Conservation (phyloP, 2,113 vertebrate genomes). For the Gambusia affinis region DNA sequence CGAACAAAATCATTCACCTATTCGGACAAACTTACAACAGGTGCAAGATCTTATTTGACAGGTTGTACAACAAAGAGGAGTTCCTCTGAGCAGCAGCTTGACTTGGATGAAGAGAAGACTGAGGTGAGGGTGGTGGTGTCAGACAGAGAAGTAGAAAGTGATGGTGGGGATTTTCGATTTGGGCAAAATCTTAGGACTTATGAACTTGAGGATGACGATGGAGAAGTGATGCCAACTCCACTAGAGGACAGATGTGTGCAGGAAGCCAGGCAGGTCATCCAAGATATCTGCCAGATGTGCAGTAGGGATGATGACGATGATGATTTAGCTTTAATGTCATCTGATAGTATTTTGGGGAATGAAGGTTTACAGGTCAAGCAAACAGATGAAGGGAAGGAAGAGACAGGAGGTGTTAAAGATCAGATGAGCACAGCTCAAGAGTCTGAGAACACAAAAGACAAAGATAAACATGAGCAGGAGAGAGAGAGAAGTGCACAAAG, state of each 20-base stretch:
- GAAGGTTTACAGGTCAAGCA: conserved; percentile 41
- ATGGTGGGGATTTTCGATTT: conserved; percentile 68
- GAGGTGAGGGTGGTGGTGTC: conserved; percentile 61
- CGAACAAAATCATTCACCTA: conserved; percentile 95
- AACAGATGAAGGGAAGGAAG: conserved; percentile 31
- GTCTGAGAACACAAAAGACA: conserved; percentile 50
- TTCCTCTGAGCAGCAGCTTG: conserved; percentile 89
- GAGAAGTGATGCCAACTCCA: conserved; percentile 81
- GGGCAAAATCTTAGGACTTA: conserved; percentile 57
- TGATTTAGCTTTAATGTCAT: conserved; percentile 30
- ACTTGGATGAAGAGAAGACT: conserved; percentile 68
- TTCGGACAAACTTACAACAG: conserved; percentile 83
- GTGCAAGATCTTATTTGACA: conserved; percentile 62
- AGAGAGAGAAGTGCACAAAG: conserved; percentile 62
- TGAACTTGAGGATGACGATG: conserved; percentile 52
- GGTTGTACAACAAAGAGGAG: conserved; percentile 84
- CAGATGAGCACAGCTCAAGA: conserved; percentile 38
- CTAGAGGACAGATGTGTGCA: conserved; percentile 91
- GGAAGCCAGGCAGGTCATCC: conserved; percentile 94
- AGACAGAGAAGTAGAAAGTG: conserved; percentile 77
- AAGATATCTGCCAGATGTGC: conserved; percentile 93
- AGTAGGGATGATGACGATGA: conserved; percentile 77
- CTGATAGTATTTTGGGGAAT: conserved; percentile 23
- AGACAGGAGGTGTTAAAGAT: conserved; percentile 24
- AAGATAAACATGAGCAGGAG: conserved; percentile 68